Evolutionary conservation across 2,888 invertebrate genomes (phyloP), one percentile per base, ranked within the genome.

Genomic region (Chrysolina haemoptera): DNA sequence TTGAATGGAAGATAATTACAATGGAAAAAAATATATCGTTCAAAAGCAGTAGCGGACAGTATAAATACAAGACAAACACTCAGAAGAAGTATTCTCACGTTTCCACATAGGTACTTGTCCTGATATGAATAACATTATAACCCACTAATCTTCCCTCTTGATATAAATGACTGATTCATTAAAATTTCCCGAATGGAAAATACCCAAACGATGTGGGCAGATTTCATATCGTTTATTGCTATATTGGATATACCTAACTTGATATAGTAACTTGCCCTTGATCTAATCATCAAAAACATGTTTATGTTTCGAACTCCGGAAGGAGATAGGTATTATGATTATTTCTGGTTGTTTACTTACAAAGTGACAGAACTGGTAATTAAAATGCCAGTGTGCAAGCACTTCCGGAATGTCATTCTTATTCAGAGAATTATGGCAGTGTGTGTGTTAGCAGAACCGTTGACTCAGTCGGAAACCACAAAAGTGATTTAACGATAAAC

Each of bases 381-480:
- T 53, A 53, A 53, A 53, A 53, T 20, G 12, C 20, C 53, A 53
- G 18, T 20, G 53, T 18, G 14, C 18, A 53, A 53, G 14, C 6
- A 12, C 1, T 53, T 53, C 53, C 53, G 53, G 53, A 53, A 53
- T 4, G 20, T 53, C 20, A 18, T 18, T 12, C 35, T 53, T 53
- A 18, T 18, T 12, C 35, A 35, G 35, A 18, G 20, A 53, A 53
- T 10, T 20, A 20, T 53, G 18, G 53, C 16, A 4, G 11, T 12
- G 53, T 6, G 16, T 18, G 22, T 12, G 20, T 53, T 11, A 11
- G 20, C 20, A 5, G 53, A 20, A 53, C 11, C 18, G 53, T 53
- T 53, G 53, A 53, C 11, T 53, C 53, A 53, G 53, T 20, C 18
- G 53, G 20, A 53, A 53, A 53, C 53, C 53, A 53, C 53, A 18